A percentile compares a stretch with the other conserved stretches of the same genome.
phyloP scores from a whole-genome alignment of 2,113 vertebrate genomes.

The Austrofundulus limnaeus region DNA sequence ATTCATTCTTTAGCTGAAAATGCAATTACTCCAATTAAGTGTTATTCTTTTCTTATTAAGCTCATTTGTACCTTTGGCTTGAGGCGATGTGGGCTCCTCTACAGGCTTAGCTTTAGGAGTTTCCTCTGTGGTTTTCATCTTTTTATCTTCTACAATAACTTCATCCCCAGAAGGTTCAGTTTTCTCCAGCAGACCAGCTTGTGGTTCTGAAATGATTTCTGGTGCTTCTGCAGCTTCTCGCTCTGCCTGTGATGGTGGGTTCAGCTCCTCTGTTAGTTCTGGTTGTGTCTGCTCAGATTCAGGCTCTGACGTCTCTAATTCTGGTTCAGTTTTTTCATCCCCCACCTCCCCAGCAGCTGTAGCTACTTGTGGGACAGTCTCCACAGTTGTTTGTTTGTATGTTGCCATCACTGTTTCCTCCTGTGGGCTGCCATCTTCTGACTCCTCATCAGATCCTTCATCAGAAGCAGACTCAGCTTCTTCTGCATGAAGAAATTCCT shows the following conservation, averaged over 20 bases:
- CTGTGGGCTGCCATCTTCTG: conserved; percentile 16
- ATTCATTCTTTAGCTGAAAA: too few species aligned
- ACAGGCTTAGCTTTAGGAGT: conserved; percentile 3
- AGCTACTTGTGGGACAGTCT: conserved; percentile 3
- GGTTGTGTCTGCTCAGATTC: conserved; percentile 13
- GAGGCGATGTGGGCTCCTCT: conserved; percentile 21
- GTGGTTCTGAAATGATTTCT: neutral
- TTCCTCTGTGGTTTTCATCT: conserved; percentile 24
- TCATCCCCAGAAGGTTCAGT: conserved; percentile 28
- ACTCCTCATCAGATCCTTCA: conserved; percentile 5
- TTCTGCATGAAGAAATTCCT: too few species aligned
- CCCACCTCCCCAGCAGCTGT: conserved; percentile 13
- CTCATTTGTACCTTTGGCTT: conserved; percentile 59
- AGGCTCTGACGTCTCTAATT: neutral
- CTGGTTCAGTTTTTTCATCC: neutral
- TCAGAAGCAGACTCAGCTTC: conserved; percentile 1
- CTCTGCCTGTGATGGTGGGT: conserved; percentile 1
- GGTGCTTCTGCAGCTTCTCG: conserved; percentile 4
- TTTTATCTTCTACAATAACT: conserved; percentile 11
- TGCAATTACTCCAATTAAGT: too few species aligned
- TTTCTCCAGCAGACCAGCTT: conserved; percentile 3
- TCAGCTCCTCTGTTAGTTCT: conserved; percentile 2
- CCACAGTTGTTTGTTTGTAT: conserved; percentile 6
- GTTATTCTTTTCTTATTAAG: too few species aligned
- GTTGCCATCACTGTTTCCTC: conserved; percentile 20